phyloP scores from a whole-genome alignment of 2,797 vertebrate species.

The Melanotaenia pygmaea region DNA sequence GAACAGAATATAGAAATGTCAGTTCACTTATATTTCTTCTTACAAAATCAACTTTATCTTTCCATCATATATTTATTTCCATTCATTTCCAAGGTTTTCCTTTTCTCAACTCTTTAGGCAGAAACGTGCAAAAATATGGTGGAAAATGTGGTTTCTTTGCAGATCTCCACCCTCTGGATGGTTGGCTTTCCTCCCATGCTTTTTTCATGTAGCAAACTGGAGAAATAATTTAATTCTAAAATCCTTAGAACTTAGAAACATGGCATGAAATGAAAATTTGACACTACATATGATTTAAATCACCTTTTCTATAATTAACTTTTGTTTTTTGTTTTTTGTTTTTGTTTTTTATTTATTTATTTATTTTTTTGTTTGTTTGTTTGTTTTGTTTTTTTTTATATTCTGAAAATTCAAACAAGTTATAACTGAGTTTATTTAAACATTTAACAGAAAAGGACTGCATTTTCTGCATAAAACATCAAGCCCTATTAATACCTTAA shows the following conservation, averaged over 20 bases:
- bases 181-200: slow-evolving; percentile 11
- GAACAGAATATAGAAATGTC: neutral
- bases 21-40: slow-evolving; percentile 8
- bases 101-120: neutral
- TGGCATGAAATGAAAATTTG: slow-evolving; percentile 13
- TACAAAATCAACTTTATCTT: slow-evolving; percentile 1
- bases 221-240: slow-evolving; percentile 11
- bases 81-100: neutral
- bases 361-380: no score
- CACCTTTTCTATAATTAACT: neutral
- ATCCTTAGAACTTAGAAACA: neutral
- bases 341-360: neutral
- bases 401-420: neutral
- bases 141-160: slow-evolving; percentile 33
- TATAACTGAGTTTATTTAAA: neutral
- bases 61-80: neutral
- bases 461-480: neutral
- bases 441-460: neutral
- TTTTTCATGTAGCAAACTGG: slow-evolving; percentile 24
- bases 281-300: neutral
- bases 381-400: neutral
- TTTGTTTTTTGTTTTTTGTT: neutral
- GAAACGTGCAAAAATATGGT: slow-evolving; percentile 21
- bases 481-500: neutral
- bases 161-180: slow-evolving; percentile 22